phyloP scores from a whole-genome alignment of 2,113 vertebrate genomes.

The Gobiocypris rarus region DNA sequence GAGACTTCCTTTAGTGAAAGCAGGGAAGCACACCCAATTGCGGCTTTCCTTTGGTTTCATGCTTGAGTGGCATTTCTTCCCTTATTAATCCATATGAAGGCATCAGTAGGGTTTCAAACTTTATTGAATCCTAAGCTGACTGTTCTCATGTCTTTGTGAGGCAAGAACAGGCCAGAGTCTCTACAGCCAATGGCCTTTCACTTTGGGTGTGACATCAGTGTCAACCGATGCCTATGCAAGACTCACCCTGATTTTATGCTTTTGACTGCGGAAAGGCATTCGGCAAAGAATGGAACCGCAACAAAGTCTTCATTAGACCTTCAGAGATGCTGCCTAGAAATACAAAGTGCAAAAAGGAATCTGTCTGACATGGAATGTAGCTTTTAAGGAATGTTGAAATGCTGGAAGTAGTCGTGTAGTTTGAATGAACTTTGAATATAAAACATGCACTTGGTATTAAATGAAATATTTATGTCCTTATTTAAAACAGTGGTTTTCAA shows the following conservation, averaged over 20 bases:
- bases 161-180: constrained; percentile 78
- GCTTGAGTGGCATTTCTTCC: constrained; percentile 50
- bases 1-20: not conserved
- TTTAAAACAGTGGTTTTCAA: not conserved
- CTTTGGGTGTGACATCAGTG: constrained; percentile 72
- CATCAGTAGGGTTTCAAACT: constrained; percentile 69
- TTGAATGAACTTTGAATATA: not conserved
- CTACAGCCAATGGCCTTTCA: constrained; percentile 77
- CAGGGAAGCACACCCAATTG: constrained; percentile 1
- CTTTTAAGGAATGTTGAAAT: not conserved
- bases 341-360: constrained; percentile 6
- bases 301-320: not conserved
- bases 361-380: not conserved
- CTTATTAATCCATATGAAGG: constrained; percentile 70
- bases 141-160: constrained; percentile 72
- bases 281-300: not conserved
- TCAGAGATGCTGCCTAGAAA: not conserved
- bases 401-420: not conserved
- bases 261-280: constrained; percentile 7
- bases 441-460: not conserved
- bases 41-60: not conserved
- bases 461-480: not conserved
- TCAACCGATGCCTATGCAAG: constrained; percentile 68
- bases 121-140: constrained; percentile 71
- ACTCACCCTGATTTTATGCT: not conserved